Base-by-base conservation (phyloP, 2,888 invertebrate species). In the Brachyptera putata region DNA sequence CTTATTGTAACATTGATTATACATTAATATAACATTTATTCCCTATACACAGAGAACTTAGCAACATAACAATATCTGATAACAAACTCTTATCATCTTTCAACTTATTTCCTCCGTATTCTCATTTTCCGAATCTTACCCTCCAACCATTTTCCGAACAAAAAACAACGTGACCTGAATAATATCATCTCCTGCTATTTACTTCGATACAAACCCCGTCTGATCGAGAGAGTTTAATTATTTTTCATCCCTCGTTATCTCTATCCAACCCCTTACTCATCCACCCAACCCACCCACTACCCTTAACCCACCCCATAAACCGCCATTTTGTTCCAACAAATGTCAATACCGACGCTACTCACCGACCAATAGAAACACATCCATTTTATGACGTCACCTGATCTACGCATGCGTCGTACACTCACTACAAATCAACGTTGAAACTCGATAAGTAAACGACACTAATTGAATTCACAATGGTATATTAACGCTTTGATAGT, bases 401-500 rank as follows among this genome's bases (percentile, higher is more conserved):
- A n/a, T n/a, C n/a, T n/a, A 14, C 24, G 26, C 9, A 13, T 13
- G 39, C 39, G 39, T 39, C 39, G 49, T 50, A 50, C 49, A 26
- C 24, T 24, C 49, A 4, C 9, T 25, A 16, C 26, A 26, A 30
- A 50, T 5, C 26, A 25, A 26, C 30, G 49, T 18, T 18, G 30
- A 25, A 30, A 16, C 49, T 22, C 16, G 24, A 11, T 3, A 50
- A n/a, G 49, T 50, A 50, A 50, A 50, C 49, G 49, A 50, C 30
- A 50, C 49, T 50, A 50, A 50, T 50, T 50, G 13, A 30, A 50
- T 50, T 50, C 49, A 16, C 11, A n/a, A 4, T 26, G 25, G 30
- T n/a, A 50, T 50, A 50, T 50, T 50, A 26, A 16, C 49, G 49
- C 49, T 50, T 50, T 50, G 49, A 50, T 50, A 50, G 16, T 50